phyloP scores from a whole-genome alignment of 2,113 vertebrate genomes.

The Nettapus auritus region DNA sequence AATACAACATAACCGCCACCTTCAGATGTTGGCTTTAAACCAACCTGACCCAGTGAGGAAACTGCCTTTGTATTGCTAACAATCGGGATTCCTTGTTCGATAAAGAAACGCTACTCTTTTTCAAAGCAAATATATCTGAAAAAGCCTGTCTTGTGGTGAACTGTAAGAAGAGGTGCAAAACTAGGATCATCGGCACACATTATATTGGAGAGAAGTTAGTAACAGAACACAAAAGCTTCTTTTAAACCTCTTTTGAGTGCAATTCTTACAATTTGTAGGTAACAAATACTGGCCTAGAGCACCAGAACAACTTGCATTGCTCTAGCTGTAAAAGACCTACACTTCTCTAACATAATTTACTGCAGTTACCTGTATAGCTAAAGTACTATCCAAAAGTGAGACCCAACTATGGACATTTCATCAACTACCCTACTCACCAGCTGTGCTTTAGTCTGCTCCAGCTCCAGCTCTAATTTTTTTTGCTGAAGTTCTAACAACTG shows the following conservation, averaged over 20 bases:
- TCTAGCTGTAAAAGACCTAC: not conserved
- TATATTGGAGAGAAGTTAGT: not conserved
- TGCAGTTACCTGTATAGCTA: not conserved
- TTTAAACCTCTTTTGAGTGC: not conserved
- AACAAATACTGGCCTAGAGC: not conserved
- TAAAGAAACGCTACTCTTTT: not conserved
- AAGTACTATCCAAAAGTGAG: not conserved
- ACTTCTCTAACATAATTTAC: not conserved
- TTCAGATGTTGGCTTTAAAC: not conserved
- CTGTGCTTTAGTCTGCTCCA: slow-evolving; percentile 98
- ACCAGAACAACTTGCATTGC: not conserved
- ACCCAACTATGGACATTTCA: not conserved
- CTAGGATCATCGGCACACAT: accelerated
- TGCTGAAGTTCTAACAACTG: slow-evolving; percentile 98
- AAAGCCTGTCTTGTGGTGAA: not conserved
- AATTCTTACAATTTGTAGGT: not conserved
- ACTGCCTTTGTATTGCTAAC: not conserved
- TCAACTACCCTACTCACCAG: slow-evolving; percentile 83
- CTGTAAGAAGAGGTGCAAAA: not conserved
- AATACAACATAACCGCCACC: not conserved
- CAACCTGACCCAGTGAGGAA: not conserved
- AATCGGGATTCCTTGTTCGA: not conserved
- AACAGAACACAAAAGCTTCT: not conserved
- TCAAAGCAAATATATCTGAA: not conserved
- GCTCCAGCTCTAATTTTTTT: slow-evolving; percentile 97